Percentiles rank a stretch among this genome's conserved stretches.
Evolutionary conservation across 1,140 invertebrate genomes (phyloP).

Genomic region (Brachionus plicatilis): DNA sequence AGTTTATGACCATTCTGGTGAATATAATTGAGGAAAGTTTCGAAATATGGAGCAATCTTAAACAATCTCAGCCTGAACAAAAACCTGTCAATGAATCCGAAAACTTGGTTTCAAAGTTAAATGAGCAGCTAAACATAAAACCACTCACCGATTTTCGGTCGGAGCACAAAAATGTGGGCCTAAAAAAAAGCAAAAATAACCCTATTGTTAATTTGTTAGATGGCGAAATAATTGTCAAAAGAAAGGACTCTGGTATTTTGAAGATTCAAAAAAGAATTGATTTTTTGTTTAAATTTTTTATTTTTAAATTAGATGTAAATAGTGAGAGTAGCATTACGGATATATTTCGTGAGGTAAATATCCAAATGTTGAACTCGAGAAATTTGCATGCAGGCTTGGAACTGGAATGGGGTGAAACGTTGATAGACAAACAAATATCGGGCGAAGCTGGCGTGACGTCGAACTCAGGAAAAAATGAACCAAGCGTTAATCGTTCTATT

Average conservation of each 20-base stretch:
- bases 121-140: not conserved
- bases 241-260: constrained; percentile 53
- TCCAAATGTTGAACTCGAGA: constrained; percentile 56
- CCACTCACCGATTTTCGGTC: not conserved
- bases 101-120: not conserved
- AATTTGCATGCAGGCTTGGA: constrained; percentile 58
- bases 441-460: not conserved
- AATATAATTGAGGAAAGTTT: constrained; percentile 36
- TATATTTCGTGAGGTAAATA: constrained; percentile 58
- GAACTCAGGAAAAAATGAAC: not conserved
- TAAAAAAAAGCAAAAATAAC: constrained; percentile 45
- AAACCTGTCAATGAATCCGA: not conserved
- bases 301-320: constrained; percentile 45
- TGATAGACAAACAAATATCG: not conserved
- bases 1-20: constrained; percentile 27
- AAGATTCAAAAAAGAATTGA: constrained; percentile 45
- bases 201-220: constrained; percentile 59
- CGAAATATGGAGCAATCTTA: not conserved
- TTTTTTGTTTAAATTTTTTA: constrained; percentile 38
- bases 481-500: not conserved
- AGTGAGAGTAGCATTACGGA: constrained; percentile 43
- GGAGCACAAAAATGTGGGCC: not conserved
- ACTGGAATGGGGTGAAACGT: constrained; percentile 50
- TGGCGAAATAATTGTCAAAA: constrained; percentile 56
- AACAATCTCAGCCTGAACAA: not conserved